Evolutionary conservation across 2,113 vertebrate species (phyloP), one percentile per base, ranked within the genome.

Genomic region (Eolophus roseicapilla): DNA sequence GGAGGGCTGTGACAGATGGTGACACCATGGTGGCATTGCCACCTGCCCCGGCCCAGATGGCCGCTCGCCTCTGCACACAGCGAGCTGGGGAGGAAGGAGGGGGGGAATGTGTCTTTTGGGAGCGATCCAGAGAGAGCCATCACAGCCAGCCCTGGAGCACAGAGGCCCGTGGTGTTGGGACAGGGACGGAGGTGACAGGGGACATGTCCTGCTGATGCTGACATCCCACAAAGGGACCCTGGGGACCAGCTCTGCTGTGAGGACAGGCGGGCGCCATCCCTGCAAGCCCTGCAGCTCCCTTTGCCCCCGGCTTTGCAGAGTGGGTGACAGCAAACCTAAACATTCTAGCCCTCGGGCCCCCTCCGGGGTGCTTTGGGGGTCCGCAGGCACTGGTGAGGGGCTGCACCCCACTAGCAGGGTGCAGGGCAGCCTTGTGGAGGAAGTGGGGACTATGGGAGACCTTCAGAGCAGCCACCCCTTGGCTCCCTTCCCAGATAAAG

Each of bases 1-100:
- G 69, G 44, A 76, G 52, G 35, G 39, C 28, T 24, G 80, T 49
- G 85, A 76, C 89, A 85, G 93, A 92, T 65, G 93, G 89, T 60
- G 88, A 74, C 84, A 68, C 67, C 4, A 7, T 8, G 2, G 50
- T 50, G 63, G 84, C 69, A 59, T 59, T 1, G 19, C 70, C 85
- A 88, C 93, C 84, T 85, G 80, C 68, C 25, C 55, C 1, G 5
- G 62, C n/a, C 41, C 68, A 59, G 28, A 29, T 68, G 91, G 67
- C 47, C 2, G 3, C 73, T 64, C 0, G n/a, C 25, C 7, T 37
- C 47, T 5, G 16, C 47, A 37, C n/a, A 25, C 53, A 63, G 41
- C 0, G 12, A 49, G 39, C 20, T 2, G 3, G 25, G 5, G 25
- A 59, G 9, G 11, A 7, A 8, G 5, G 27, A 11, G 18, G 7